Evolutionary conservation across 2,797 vertebrate genomes (phyloP).

Genomic region (Tokudaia muenninki): DNA sequence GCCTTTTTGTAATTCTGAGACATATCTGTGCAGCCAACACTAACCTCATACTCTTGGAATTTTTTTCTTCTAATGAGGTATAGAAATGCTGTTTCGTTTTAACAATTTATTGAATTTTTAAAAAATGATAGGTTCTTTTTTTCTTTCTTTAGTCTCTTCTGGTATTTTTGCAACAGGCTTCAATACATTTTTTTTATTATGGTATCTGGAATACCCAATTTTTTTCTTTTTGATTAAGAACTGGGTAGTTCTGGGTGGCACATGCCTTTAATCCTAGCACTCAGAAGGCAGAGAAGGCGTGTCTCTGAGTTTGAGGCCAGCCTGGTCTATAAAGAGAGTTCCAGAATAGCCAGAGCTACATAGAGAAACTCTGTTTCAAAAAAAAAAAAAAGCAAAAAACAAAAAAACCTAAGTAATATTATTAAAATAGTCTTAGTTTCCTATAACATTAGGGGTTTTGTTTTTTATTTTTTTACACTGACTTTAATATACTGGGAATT

Average conservation of each 20-base stretch:
- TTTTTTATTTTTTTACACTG: not conserved
- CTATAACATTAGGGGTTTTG: slow-evolving; percentile 9
- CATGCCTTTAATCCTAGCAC: not conserved
- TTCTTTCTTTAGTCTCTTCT: slow-evolving; percentile 45
- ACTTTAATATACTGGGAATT: not conserved
- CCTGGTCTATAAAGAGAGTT: not conserved
- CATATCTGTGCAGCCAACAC: not conserved
- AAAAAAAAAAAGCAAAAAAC: not conserved
- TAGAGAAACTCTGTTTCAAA: not conserved
- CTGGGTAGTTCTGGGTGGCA: not conserved
- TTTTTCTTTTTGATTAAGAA: not conserved
- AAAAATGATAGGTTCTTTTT: slow-evolving; percentile 14
- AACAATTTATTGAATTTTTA: not conserved
- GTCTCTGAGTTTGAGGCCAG: not conserved
- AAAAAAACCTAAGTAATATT: not conserved
- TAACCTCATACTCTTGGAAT: not conserved
- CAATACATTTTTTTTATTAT: not conserved
- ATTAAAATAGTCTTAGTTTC: slow-evolving; percentile 36
- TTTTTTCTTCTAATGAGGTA: slow-evolving; percentile 5
- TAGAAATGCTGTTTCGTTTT: slow-evolving; percentile 28
- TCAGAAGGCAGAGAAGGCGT: not conserved
- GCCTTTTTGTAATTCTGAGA: not conserved
- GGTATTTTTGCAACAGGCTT: slow-evolving; percentile 10
- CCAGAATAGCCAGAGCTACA: not conserved
- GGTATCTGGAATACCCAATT: not conserved